phyloP scores from a whole-genome alignment of 2,888 invertebrate species.

The Margaritifera margaritifera region DNA sequence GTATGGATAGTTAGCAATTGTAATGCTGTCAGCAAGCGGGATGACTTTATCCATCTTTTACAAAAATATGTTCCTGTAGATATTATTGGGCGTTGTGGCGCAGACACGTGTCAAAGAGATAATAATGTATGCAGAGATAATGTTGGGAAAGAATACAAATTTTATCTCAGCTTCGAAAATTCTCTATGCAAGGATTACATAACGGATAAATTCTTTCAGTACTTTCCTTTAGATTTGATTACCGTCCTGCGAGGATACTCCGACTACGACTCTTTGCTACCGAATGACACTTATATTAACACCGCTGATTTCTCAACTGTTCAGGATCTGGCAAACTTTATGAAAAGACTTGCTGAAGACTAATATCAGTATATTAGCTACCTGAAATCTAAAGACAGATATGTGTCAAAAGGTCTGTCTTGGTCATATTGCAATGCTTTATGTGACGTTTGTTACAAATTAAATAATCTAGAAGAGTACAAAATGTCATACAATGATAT shows the following conservation, averaged over 20 bases:
- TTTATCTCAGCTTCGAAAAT: constrained; percentile 64
- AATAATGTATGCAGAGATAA: too few species aligned
- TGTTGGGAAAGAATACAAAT: constrained; percentile 51
- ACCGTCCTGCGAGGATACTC: constrained; percentile 64
- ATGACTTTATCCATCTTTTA: too few species aligned
- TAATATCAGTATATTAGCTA: constrained; percentile 17
- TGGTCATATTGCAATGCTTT: too few species aligned
- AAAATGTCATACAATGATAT: too few species aligned
- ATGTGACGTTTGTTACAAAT: too few species aligned
- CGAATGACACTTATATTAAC: constrained; percentile 64
- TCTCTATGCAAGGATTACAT: constrained; percentile 64
- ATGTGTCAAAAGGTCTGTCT: too few species aligned
- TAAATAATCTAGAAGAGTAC: too few species aligned
- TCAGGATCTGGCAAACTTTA: constrained; percentile 23
- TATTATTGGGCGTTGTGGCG: too few species aligned
- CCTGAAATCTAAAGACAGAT: constrained; percentile 22
- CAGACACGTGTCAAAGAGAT: too few species aligned
- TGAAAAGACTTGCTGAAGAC: constrained; percentile 14
- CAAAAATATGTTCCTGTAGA: too few species aligned
- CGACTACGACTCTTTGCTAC: constrained; percentile 56
- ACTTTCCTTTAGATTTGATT: constrained; percentile 50
- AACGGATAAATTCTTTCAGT: constrained; percentile 59
- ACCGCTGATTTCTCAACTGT: constrained; percentile 57
- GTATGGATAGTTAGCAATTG: too few species aligned
- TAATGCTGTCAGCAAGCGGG: too few species aligned